Evolutionary conservation across 1,140 invertebrate species (phyloP), one percentile per base, ranked within the genome.

Genomic region (Bicyclus anynana): DNA sequence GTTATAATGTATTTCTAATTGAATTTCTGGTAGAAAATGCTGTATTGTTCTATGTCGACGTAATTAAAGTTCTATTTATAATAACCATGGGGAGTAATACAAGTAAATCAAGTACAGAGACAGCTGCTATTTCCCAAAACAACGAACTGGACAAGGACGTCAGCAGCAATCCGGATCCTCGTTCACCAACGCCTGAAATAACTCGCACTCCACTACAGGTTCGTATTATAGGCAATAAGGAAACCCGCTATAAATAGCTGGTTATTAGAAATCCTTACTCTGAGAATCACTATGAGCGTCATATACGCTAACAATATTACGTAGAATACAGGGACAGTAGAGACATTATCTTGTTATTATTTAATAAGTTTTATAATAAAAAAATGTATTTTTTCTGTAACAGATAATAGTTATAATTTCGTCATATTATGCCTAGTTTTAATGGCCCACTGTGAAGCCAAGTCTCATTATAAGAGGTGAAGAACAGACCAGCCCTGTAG

Each of bases 111-210:
- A 70, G 48, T 21, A 69, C 56, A 29, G 77, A 78, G 50, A 65
- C 69, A 67, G 62, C 68, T 73, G 72, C 65, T 58, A 50, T 67
- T 40, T 29, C 47, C 38, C 64, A 74, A 72, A 80, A 80, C 70
- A 78, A 74, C 52, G 74, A 80, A 14, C 60, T 44, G n/a, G 70
- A 78, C 55, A 60, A 63, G 51, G 74, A 83, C 56, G 53, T 69
- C 52, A 62, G 51, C 64, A 68, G 51, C 62, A 84, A 78, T 72
- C 63, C 79, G 48, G 85, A 88, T 78, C 85, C 85, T 65, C 69
- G 85, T 60, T 88, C 85, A 58, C 85, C 85, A 47, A 86, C 85
- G 62, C 85, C 82, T 38, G 85, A 88, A 72, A 84, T 88, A 62
- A 63, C 69, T 47, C 74, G 85, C 33, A 88, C 85, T 49, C 85